phyloP scores from a whole-genome alignment of 2,797 vertebrate species.

The Mormyrus hasselquistii region DNA sequence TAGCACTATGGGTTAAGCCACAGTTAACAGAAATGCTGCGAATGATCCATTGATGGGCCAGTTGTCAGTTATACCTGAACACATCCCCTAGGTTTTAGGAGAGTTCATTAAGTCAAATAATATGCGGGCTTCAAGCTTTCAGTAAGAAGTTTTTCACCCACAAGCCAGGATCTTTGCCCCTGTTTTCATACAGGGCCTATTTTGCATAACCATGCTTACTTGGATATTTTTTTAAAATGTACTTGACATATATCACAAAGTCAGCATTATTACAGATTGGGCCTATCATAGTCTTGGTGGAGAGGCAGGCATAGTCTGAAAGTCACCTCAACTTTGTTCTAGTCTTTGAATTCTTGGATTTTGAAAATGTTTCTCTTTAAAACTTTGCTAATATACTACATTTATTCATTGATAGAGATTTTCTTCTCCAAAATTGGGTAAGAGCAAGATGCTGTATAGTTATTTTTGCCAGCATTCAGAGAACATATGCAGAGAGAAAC shows the following conservation, averaged over 20 bases:
- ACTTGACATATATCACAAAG: neutral
- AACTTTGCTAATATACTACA: neutral
- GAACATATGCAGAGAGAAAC: neutral
- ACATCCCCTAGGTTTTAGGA: neutral
- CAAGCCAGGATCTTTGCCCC: too few relatives aligned
- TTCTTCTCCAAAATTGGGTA: neutral
- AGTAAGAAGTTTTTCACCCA: neutral
- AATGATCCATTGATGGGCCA: neutral
- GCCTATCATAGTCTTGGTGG: neutral
- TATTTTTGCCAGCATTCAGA: neutral
- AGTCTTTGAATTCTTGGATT: constrained; percentile 1
- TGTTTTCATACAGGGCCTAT: neutral
- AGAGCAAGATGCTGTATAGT: neutral
- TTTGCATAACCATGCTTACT: neutral
- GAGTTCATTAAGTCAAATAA: neutral
- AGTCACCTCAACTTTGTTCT: neutral
- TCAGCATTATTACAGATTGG: neutral
- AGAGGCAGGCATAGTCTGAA: neutral
- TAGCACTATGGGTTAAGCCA: neutral
- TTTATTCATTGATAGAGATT: neutral
- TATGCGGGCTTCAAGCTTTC: neutral
- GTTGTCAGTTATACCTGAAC: neutral
- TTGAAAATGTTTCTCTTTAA: neutral
- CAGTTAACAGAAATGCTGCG: neutral
- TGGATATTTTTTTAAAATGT: neutral